These are phyloP conservation scores for Zaprionus kolodkinae DNA, from an alignment of 1,140 invertebrate genomes.

Conservation along the genomic window DNA sequence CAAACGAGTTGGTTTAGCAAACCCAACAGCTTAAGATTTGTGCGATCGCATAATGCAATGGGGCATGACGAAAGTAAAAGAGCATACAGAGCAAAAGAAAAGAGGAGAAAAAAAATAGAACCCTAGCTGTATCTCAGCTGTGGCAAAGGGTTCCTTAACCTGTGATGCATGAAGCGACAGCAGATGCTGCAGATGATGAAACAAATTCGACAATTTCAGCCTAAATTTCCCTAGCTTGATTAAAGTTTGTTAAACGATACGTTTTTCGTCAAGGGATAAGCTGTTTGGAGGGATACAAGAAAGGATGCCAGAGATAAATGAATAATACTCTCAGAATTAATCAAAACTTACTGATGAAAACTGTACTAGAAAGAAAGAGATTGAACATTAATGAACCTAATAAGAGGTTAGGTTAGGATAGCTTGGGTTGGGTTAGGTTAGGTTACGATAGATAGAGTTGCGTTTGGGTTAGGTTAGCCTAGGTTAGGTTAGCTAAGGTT, in stretches of 20 bases:
- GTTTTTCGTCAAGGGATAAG: too few species aligned
- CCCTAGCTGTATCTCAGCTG: background rate
- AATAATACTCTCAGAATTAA: too few species aligned
- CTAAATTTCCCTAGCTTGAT: background rate
- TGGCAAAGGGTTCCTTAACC: slow-evolving; percentile 2
- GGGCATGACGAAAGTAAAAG: background rate
- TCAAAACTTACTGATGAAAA: too few species aligned
- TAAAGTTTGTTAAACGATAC: background rate
- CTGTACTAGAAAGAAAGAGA: too few species aligned
- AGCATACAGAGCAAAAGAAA: slow-evolving; percentile 14
- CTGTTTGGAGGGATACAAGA: too few species aligned
- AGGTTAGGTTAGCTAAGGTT: too few species aligned
- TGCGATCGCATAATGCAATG: slow-evolving; percentile 43
- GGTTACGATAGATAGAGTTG: too few species aligned
- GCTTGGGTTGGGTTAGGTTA: too few species aligned
- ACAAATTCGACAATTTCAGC: background rate
- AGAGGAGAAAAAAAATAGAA: slow-evolving; percentile 7
- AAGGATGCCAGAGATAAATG: too few species aligned
- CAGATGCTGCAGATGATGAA: background rate
- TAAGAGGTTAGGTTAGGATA: too few species aligned
- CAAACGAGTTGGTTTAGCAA: slow-evolving; percentile 46
- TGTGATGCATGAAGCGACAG: background rate
- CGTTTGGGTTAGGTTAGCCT: too few species aligned
- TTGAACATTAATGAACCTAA: too few species aligned
- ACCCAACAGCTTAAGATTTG: slow-evolving; percentile 35